Evolutionary conservation across 2,113 vertebrate genomes (phyloP).

Genomic region (Heterotilapia buettikoferi): DNA sequence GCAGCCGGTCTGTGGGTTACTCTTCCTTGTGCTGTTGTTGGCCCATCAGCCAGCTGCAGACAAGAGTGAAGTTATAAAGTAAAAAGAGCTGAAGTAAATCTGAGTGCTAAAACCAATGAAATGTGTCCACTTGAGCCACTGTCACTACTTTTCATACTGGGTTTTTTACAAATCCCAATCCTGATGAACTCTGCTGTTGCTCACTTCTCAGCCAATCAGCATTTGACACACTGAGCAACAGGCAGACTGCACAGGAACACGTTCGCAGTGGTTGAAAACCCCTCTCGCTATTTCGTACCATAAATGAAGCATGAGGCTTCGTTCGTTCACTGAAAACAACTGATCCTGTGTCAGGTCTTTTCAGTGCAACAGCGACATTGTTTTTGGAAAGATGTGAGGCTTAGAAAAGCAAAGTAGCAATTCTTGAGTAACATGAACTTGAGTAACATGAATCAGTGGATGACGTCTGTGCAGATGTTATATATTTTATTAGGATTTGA

Average conservation of each 20-base stretch:
- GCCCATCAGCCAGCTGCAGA: not conserved
- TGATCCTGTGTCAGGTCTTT: not conserved
- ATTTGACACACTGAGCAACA: not conserved
- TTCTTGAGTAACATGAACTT: not conserved
- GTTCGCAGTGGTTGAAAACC: not conserved
- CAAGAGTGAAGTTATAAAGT: not conserved
- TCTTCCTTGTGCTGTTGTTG: not conserved
- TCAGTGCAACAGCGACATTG: not conserved
- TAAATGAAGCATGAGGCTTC: not conserved
- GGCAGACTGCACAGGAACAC: not conserved
- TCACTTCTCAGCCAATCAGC: not conserved
- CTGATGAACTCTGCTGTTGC: too few relatives aligned
- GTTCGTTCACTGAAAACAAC: not conserved
- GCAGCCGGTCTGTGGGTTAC: not conserved
- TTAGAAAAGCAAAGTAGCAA: not conserved
- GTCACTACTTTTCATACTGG: not conserved
- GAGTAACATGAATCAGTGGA: not conserved
- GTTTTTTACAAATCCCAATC: not conserved
- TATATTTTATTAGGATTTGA: not conserved
- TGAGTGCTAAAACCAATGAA: not conserved
- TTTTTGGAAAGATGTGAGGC: not conserved
- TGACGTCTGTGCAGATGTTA: not conserved
- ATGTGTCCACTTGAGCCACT: not conserved
- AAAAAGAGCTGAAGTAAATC: not conserved
- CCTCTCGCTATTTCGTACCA: not conserved